Evolutionary conservation across 2,888 invertebrate species (phyloP), one percentile per base, ranked within the genome.

Genomic region (Smittia sp.): DNA sequence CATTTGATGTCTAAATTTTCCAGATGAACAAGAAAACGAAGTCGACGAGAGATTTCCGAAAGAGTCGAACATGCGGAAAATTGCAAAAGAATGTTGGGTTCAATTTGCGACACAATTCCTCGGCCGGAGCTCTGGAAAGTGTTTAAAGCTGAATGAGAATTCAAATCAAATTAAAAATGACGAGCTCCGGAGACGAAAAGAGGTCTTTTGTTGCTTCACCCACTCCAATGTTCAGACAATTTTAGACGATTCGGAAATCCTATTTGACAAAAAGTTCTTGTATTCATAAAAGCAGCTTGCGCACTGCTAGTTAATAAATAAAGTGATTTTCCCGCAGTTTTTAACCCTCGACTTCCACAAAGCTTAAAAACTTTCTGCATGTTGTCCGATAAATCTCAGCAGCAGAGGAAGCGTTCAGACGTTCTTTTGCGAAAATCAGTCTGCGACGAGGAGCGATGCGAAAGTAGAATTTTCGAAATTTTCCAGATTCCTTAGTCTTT

Each of bases 1-100:
- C 46, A 39, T 62, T 72, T 72, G 72, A 72, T 72, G 72, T 72
- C 72, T 72, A 72, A 72, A 72, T 72, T 72, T 72, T 72, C 69
- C 69, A 70, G 69, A 54, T 70, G 69, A 70, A 54, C 24, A 46
- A 24, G 52, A 70, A 70, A 46, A 68, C 68, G 68, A 68, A 68
- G 46, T n/a, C 13, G 15, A 46, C 46, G 18, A 27, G 20, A 27
- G 20, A 13, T 63, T 63, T 63, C 27, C 63, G 13, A 58, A 58
- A 54, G 52, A 54, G 27, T 52, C 54, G 69, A 70, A 70, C 69
- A 70, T 70, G 69, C 69, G 69, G 69, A 70, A 70, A 70, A 70
- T 70, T 70, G 46, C 38, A n/a, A 15, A 70, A 70, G 69, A 70
- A 70, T 70, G 69, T 70, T 54, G 69, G 69, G 69, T 70, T 70